These are phyloP conservation scores for Lycaon pictus DNA, from an alignment of 2,113 vertebrate genomes.

Conservation along the genomic window DNA sequence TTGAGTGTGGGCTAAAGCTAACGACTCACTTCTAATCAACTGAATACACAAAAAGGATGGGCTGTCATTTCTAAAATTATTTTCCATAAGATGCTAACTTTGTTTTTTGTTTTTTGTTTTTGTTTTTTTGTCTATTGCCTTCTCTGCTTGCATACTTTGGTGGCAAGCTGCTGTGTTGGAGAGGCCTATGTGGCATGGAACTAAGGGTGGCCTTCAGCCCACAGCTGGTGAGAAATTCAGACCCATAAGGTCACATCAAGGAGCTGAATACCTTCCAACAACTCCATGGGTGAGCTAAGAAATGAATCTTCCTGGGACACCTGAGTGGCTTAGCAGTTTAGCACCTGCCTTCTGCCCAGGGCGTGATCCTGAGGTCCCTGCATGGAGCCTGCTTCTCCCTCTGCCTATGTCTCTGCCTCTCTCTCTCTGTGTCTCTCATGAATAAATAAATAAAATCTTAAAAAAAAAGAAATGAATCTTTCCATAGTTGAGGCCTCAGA, in stretches of 20 bases:
- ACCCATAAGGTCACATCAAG: neutral
- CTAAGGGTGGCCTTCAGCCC: neutral
- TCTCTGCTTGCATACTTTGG: neutral
- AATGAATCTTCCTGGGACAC: neutral
- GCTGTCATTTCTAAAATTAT: neutral
- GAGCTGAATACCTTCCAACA: neutral
- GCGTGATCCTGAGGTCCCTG: too few relatives aligned
- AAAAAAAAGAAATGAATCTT: neutral
- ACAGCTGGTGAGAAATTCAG: neutral
- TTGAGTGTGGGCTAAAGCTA: neutral
- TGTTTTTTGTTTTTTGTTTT: too few relatives aligned
- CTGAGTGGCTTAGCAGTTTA: too few relatives aligned
- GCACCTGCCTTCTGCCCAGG: too few relatives aligned
- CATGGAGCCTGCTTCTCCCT: too few relatives aligned
- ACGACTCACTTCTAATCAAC: neutral
- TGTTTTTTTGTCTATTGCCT: neutral
- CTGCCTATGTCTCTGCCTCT: too few relatives aligned
- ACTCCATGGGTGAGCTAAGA: neutral
- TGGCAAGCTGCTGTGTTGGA: too few relatives aligned
- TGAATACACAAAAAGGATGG: neutral
- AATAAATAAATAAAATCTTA: too few relatives aligned
- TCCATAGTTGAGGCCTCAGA: neutral
- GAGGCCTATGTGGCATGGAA: neutral
- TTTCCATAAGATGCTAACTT: neutral
- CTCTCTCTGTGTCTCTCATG: too few relatives aligned